Evolutionary conservation across 2,797 vertebrate genomes (phyloP), one percentile per base, ranked within the genome.

Genomic region (Megaceryle alcyon): DNA sequence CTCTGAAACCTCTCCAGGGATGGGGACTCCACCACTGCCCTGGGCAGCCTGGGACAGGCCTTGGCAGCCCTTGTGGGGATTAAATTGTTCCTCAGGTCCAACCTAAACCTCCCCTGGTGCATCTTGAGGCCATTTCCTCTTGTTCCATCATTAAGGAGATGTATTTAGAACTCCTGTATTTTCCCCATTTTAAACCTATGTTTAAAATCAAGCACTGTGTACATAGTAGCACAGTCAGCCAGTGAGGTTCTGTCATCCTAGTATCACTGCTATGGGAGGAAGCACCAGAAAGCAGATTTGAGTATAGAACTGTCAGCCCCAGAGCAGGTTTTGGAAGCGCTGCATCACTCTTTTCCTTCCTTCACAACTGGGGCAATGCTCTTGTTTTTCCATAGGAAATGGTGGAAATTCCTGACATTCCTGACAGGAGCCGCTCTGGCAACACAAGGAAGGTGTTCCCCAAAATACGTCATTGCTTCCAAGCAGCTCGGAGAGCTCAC

Each of bases 281-380:
- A 79, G 70, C 59, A 82, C 57, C 65, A 46, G 48, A 90, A 84
- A 57, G 14, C 6, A 66, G 21, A 7, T 33, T 75, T 76, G 91
- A 81, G 95, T 90, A 73, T 35, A 94, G 82, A 94, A 59, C 81
- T 70, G 59, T 63, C 75, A 93, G 86, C 65, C 39, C 13, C 43
- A 39, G 70, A 84, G 88, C 46, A 23, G 87, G 44, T 87, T 79
- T 87, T 1, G 14, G 95, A 97, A 97, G 92, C 89, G 95, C 84
- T 92, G 37, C 90, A 95, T 96, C 75, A 57, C 90, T 96, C 95
- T 95, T 96, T 98, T 97, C 97, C 97, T 97, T 91, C 85, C 63
- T 93, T 82, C 43, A 23, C 57, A 65, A 72, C 19, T 78, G 31
- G 70, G 49, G 76, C 0, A 6, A 75, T 64, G 90, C 90, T 92